phyloP scores from a whole-genome alignment of 2,888 invertebrate genomes.

The Diloba caeruleocephala region DNA sequence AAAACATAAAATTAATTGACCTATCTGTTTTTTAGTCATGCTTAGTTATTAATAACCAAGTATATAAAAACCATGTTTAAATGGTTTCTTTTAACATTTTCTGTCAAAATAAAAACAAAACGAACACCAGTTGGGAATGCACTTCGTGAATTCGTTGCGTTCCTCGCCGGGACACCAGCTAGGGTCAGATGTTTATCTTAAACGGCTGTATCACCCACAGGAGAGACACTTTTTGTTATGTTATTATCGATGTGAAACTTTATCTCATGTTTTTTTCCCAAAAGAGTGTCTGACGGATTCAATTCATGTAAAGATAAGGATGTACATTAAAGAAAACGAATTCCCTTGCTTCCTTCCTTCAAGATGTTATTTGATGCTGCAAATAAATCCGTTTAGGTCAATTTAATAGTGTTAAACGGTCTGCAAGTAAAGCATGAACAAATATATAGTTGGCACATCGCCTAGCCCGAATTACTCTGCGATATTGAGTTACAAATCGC shows the following conservation, averaged over 20 bases:
- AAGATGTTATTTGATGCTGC: constrained; percentile 20
- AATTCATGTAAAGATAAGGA: constrained; percentile 26
- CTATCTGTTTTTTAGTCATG: not conserved
- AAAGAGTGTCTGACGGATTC: constrained; percentile 54
- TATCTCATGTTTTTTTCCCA: constrained; percentile 68
- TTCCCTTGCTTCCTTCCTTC: constrained; percentile 12
- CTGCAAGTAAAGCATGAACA: constrained; percentile 47
- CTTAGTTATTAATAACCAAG: constrained; percentile 44
- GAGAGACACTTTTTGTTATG: constrained; percentile 87
- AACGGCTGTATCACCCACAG: constrained; percentile 87
- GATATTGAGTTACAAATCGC: constrained; percentile 80
- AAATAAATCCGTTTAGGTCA: constrained; percentile 35
- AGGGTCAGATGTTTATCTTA: constrained; percentile 88
- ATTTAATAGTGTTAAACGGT: constrained; percentile 38
- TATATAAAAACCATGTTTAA: constrained; percentile 47
- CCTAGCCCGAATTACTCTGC: constrained; percentile 74
- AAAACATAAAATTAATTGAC: not conserved
- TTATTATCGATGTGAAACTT: constrained; percentile 81
- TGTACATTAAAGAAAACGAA: constrained; percentile 20
- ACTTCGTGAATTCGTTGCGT: constrained; percentile 85
- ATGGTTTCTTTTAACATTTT: constrained; percentile 57
- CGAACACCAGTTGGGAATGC: constrained; percentile 74
- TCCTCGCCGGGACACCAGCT: constrained; percentile 76
- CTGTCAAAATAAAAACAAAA: constrained; percentile 72
- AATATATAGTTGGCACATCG: constrained; percentile 76